A percentile compares a stretch with the other conserved stretches of the same genome.
Conservation (phyloP, 2,797 vertebrate genomes). For the Karalla daura region DNA sequence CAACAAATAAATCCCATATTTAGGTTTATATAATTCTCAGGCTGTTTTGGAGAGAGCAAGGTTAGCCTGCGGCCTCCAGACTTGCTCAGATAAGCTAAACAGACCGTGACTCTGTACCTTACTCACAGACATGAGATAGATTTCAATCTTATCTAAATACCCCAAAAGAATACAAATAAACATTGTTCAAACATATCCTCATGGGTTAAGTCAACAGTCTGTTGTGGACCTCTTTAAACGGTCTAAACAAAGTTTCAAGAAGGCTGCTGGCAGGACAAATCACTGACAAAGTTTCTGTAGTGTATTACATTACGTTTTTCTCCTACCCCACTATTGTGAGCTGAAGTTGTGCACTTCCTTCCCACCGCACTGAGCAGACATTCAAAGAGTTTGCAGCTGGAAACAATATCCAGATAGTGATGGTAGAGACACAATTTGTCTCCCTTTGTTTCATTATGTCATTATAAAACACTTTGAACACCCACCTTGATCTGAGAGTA, state of each 20-base stretch:
- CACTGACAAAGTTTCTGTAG: neutral
- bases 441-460: slow-evolving; percentile 54
- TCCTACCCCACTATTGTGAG: slow-evolving; percentile 5
- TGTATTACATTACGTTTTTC: slow-evolving; percentile 1
- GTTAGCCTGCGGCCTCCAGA: neutral
- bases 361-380: slow-evolving; percentile 1
- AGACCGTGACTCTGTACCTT: neutral
- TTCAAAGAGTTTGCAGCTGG: slow-evolving; percentile 17
- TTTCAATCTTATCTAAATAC: neutral
- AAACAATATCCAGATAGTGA: slow-evolving; percentile 50
- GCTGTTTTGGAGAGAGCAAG: neutral
- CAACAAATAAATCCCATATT: no score
- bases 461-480: slow-evolving; percentile 55
- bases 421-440: slow-evolving; percentile 49
- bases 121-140: neutral
- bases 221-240: neutral
- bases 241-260: neutral
- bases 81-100: neutral
- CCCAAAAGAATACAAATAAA: neutral
- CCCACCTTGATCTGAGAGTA: slow-evolving; percentile 36
- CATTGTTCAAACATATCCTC: neutral
- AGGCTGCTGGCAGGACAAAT: neutral
- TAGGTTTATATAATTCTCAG: no score
- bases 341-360: slow-evolving; percentile 7
- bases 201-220: neutral